These are phyloP conservation scores for Diadophis punctatus DNA, from an alignment of 2,113 vertebrate species.

Conservation along the genomic window DNA sequence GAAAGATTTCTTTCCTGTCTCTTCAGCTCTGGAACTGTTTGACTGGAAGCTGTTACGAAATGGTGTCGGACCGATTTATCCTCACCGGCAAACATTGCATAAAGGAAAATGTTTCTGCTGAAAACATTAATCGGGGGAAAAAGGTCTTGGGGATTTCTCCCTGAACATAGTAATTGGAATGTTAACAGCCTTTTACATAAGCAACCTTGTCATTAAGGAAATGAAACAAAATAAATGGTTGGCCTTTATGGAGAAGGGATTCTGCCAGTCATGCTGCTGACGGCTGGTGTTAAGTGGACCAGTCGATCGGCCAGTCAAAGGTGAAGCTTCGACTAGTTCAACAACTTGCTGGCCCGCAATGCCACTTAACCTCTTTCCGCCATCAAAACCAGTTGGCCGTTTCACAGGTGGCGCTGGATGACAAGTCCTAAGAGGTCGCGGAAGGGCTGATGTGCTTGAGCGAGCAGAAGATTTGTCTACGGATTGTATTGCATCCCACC, in stretches of 20 bases:
- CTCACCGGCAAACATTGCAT: not conserved
- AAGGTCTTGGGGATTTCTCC: not conserved
- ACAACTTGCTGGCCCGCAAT: not conserved
- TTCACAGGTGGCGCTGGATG: not conserved
- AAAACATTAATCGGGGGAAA: not conserved
- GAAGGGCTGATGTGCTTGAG: not conserved
- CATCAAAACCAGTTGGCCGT: not conserved
- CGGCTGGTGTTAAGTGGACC: not conserved
- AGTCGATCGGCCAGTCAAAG: not conserved
- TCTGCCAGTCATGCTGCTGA: not conserved
- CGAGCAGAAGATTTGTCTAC: not conserved
- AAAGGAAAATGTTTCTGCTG: not conserved
- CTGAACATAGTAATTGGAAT: slow-evolving; percentile 14
- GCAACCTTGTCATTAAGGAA: not conserved
- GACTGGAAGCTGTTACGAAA: not conserved
- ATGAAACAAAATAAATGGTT: not conserved
- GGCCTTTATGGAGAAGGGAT: not conserved
- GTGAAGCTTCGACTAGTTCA: not conserved
- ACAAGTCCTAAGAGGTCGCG: not conserved
- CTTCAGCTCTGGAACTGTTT: not conserved
- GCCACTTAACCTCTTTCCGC: slow-evolving; percentile 7
- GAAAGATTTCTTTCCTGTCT: not conserved
- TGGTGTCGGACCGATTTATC: not conserved
- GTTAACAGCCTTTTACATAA: not conserved
- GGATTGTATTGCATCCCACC: not conserved